Base-by-base conservation (phyloP, 37 sponge, comb jelly and placozoan species). In the Halichondria panicea region DNA sequence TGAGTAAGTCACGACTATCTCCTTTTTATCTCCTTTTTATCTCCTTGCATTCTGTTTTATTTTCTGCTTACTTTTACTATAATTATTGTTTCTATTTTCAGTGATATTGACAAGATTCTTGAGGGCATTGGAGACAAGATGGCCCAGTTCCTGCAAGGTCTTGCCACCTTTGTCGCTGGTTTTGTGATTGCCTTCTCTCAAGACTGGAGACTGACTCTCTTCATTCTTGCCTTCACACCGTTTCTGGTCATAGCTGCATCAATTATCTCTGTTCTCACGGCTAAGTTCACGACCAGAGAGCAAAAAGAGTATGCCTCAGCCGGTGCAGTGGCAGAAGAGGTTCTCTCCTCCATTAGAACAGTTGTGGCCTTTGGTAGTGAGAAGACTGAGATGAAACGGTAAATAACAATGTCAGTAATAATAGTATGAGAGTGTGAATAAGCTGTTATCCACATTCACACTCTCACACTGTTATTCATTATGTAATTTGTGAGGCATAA, bases 321-420 rank as follows among this genome's bases (percentile, higher is more conserved):
- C 19, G 97, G 97, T 32, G 88, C 77, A 11, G 72, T 96, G 31
- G 94, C 97, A 37, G 94, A 93, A 63, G 97, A 96, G 58, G 94
- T 96, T 0, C 61, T 96, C 30, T 86, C 94, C 11, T 85, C 97
- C 53, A 90, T 96, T 50, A 72, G 94, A 58, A 96, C 97, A 21
- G 97, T 96, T 9, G 75, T 81, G 21, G 82, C 97, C 12, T 96
- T 96, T 74, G 97, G 97, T 3, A 94, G 94, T n/a, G 89, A 96
- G 36, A 7, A 58, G n/a, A 83, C 55, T 43, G 90, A 79, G 54
- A 38, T 57, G 22, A 65, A 75, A 13, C 59, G 88, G 84, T 83
- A 37, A 83, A 76, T 32, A 1, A 66, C 34, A 1, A 40, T 40
- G 52, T 15, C 9, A 53, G 63, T 21, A 24, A 8, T n/a, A 8